Percentiles rank a stretch among this genome's conserved stretches.
phyloP scores from a whole-genome alignment of 1,140 invertebrate species.

The Piezodorus guildinii region DNA sequence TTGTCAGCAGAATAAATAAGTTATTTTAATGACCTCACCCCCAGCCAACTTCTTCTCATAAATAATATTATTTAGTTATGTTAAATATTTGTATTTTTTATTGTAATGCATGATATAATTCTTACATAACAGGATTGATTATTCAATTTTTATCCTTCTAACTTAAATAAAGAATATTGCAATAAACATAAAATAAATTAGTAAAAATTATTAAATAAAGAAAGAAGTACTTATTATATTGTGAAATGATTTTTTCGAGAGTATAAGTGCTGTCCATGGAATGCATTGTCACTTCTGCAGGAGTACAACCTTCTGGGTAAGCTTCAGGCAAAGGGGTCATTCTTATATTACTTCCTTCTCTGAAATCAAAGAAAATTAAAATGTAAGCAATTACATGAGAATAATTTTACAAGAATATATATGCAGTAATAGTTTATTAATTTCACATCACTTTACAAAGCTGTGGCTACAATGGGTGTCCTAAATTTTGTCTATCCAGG shows the following conservation, averaged over 20 bases:
- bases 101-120: slow-evolving; percentile 12
- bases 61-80: neutral
- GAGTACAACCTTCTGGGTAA: slow-evolving; percentile 63
- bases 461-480: too few relatives aligned
- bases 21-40: too few relatives aligned
- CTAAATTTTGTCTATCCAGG: too few relatives aligned
- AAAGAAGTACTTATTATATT: neutral
- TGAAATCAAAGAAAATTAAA: neutral
- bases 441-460: too few relatives aligned
- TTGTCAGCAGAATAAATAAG: too few relatives aligned
- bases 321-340: slow-evolving; percentile 66
- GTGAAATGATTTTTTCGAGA: slow-evolving; percentile 41
- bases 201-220: too few relatives aligned
- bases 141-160: neutral
- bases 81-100: neutral
- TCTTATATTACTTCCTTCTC: neutral
- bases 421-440: too few relatives aligned
- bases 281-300: slow-evolving; percentile 74
- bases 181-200: neutral
- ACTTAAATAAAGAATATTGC: neutral
- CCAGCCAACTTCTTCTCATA: too few relatives aligned
- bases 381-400: too few relatives aligned
- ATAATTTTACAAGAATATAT: too few relatives aligned
- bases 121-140: neutral
- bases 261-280: slow-evolving; percentile 73